Percentiles rank a stretch among this genome's conserved stretches.
These are phyloP conservation scores for Camptogramma bilineatum DNA, from an alignment of 2,888 invertebrate species.

Conservation along the genomic window DNA sequence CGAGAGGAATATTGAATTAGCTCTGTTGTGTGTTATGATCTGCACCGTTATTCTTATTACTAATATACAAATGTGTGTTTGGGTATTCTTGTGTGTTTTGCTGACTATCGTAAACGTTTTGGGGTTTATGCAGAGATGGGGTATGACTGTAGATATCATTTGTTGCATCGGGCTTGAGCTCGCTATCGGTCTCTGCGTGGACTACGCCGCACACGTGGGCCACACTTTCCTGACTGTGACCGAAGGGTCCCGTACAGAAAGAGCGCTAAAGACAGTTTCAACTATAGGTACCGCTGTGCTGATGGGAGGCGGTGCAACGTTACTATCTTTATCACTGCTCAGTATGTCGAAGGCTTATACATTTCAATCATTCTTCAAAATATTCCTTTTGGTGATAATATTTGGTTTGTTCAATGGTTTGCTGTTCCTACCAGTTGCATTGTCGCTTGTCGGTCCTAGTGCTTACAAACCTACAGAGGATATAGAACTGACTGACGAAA, in stretches of 20 bases:
- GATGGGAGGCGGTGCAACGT: constrained; percentile 91
- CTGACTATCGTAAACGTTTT: constrained; percentile 90
- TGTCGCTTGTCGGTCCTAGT: constrained; percentile 90
- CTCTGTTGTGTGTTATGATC: constrained; percentile 91
- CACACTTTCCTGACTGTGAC: constrained; percentile 90
- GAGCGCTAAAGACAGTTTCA: constrained; percentile 87
- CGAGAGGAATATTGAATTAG: constrained; percentile 90
- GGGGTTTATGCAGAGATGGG: constrained; percentile 93
- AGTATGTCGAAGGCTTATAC: constrained; percentile 90
- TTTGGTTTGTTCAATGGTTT: constrained; percentile 93
- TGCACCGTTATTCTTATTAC: constrained; percentile 91
- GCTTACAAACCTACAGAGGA: constrained; percentile 67
- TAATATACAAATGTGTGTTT: constrained; percentile 90
- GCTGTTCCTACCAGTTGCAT: constrained; percentile 89
- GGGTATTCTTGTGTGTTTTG: constrained; percentile 91
- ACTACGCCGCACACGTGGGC: constrained; percentile 93
- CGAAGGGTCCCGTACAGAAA: constrained; percentile 81
- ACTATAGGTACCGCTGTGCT: constrained; percentile 92
- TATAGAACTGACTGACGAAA: constrained; percentile 56
- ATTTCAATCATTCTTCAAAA: constrained; percentile 90
- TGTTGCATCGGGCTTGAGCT: constrained; percentile 92
- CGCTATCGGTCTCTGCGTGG: constrained; percentile 93
- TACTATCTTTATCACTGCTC: constrained; percentile 89
- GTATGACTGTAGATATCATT: constrained; percentile 92
- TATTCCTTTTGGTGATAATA: constrained; percentile 90